Conservation (phyloP, 2,113 vertebrate species). For the Phyllostomus hastatus region DNA sequence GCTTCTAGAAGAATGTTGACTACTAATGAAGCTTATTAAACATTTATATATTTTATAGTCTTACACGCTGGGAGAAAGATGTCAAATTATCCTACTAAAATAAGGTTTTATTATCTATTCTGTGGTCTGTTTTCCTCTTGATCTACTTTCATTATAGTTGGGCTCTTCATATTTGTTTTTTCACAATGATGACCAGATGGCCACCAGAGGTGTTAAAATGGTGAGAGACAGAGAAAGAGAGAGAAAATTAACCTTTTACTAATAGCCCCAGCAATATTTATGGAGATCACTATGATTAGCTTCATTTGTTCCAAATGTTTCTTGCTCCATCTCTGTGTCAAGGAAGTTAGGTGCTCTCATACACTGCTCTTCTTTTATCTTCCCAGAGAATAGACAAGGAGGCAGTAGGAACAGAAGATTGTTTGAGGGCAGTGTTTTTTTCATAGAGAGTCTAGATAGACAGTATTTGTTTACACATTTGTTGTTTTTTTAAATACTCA, state of each 20-base stretch:
- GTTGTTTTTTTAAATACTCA: background rate
- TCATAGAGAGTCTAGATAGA: background rate
- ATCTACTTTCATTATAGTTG: background rate
- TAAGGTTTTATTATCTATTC: background rate
- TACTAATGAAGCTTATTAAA: background rate
- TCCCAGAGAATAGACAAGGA: background rate
- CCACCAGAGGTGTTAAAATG: background rate
- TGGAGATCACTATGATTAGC: background rate
- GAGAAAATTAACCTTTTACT: background rate
- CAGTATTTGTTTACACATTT: background rate
- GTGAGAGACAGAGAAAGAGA: background rate
- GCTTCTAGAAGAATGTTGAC: background rate
- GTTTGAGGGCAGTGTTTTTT: background rate
- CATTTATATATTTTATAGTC: background rate
- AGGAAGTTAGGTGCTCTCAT: background rate
- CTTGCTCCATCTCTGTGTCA: background rate
- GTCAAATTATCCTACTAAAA: background rate
- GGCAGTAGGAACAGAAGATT: background rate
- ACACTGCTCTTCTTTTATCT: background rate
- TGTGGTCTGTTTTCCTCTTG: background rate
- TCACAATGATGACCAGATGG: background rate
- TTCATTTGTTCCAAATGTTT: background rate
- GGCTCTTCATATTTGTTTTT: background rate
- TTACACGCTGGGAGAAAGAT: background rate
- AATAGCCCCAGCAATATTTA: background rate